Evolutionary conservation across 92 coral and sea anemone species (phyloP), one percentile per base, ranked within the genome.

Genomic region (Bergia sp.): DNA sequence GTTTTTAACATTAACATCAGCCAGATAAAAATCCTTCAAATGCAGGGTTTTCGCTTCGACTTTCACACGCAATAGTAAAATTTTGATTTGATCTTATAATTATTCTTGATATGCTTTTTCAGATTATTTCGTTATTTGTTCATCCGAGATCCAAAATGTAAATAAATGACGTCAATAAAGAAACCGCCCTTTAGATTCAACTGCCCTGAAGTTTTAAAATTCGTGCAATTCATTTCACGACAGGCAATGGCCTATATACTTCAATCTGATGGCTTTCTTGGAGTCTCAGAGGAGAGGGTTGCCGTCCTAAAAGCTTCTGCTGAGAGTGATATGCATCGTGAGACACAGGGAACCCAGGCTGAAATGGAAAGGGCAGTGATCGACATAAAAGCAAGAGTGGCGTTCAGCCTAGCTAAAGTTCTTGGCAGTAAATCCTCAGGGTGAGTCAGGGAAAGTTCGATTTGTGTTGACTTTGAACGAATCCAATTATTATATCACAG

Each of bases 381-480:
- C 50, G 80, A 76, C 29, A 4, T 44, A 38, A 94, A 88, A 43
- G 84, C 89, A 45, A 79, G 93, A 9, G 86, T 94, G 16, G 91
- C 91, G 5, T 88, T 89, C 76, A 86, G 77, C 73, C 89, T 94
- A 50, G 96, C 93, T 3, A 88, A 84, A 72, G 93, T 92, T 0
- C 81, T 93, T 45, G 77, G 91, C 72, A 76, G 36, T 36, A 76
- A 76, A 18, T 76, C 37, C 23, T 74, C 79, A 74, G 41, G 80
- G 80, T 76, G 37, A 16, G 80, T 15, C 39, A 20, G 41, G 23
- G 29, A 23, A 61, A 61, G 69, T 61, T 21, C 20, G 58, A 53
- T 18, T 53, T 53, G 58, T 3, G 13, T 8, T 53, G 58, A 15
- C 16, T 53, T 53, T 11, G 0, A 53, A 53, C 10, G 4, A 7